These are phyloP conservation scores for Notolabrus celidotus DNA, from an alignment of 2,797 vertebrate genomes.

Conservation along the genomic window DNA sequence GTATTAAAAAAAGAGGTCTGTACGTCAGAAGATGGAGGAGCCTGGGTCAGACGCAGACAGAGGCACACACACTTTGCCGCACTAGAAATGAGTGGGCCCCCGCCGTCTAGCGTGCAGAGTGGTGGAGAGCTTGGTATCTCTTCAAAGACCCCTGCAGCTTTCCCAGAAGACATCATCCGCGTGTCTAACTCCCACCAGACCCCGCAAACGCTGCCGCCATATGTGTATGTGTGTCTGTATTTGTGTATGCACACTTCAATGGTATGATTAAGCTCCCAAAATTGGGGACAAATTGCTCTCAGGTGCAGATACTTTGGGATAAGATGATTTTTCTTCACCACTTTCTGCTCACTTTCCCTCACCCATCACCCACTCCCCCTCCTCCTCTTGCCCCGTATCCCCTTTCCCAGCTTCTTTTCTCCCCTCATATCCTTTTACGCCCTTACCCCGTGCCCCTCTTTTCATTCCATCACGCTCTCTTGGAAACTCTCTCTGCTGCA, in stretches of 20 bases:
- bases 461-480: constrained; percentile 65
- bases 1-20: constrained; percentile 46
- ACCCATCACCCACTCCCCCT: constrained; percentile 7
- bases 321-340: constrained; percentile 69
- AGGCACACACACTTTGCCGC: constrained; percentile 25
- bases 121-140: constrained; percentile 71
- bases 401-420: constrained; percentile 49
- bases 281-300: constrained; percentile 85
- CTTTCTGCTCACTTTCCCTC: constrained; percentile 7
- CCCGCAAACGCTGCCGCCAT: constrained; percentile 39
- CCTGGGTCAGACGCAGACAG: constrained; percentile 18
- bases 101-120: constrained; percentile 61
- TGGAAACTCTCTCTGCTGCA: constrained; percentile 56
- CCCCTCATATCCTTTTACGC: constrained; percentile 52
- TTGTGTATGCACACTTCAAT: constrained; percentile 71
- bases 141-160: constrained; percentile 83
- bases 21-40: constrained; percentile 63
- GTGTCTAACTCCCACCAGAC: constrained; percentile 83
- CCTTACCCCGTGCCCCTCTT: constrained; percentile 56
- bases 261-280: constrained; percentile 79
- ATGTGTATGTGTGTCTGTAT: constrained; percentile 42
- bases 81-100: constrained; percentile 59
- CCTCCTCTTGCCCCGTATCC: constrained; percentile 21
- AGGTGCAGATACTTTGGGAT: constrained; percentile 81
- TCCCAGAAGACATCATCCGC: constrained; percentile 82